A percentile compares a stretch with the other conserved stretches of the same genome.
phyloP scores from a whole-genome alignment of 2,797 vertebrate species.

The Pseudochirops cupreus region DNA sequence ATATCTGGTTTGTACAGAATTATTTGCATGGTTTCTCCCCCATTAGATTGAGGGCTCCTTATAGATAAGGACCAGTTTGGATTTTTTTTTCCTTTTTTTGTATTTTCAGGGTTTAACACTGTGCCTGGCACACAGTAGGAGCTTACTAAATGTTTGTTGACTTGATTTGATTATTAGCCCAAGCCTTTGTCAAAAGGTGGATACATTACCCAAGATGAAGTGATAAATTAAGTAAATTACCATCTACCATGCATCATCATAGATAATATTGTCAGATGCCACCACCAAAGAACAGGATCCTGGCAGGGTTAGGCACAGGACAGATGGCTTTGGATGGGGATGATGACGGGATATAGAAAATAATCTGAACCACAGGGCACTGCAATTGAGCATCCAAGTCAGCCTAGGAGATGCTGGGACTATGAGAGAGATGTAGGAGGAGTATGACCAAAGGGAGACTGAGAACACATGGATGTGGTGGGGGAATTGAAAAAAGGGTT shows the following conservation, averaged over 20 bases:
- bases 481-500: neutral
- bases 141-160: neutral
- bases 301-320: neutral
- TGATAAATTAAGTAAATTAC: neutral
- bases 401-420: neutral
- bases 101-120: neutral
- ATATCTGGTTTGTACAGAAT: neutral
- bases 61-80: neutral
- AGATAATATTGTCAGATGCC: neutral
- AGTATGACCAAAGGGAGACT: neutral
- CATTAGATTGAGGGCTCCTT: neutral
- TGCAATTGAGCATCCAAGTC: neutral
- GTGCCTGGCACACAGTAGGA: neutral
- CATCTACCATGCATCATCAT: neutral
- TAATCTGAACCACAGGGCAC: neutral
- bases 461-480: neutral
- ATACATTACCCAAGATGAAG: neutral
- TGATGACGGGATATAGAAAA: neutral
- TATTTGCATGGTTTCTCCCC: neutral
- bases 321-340: neutral
- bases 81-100: neutral
- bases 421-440: neutral
- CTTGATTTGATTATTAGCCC: neutral
- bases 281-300: neutral
- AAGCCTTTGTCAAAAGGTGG: neutral